Conservation (phyloP, 2,888 invertebrate genomes). For the Drosophila nigricruria region DNA sequence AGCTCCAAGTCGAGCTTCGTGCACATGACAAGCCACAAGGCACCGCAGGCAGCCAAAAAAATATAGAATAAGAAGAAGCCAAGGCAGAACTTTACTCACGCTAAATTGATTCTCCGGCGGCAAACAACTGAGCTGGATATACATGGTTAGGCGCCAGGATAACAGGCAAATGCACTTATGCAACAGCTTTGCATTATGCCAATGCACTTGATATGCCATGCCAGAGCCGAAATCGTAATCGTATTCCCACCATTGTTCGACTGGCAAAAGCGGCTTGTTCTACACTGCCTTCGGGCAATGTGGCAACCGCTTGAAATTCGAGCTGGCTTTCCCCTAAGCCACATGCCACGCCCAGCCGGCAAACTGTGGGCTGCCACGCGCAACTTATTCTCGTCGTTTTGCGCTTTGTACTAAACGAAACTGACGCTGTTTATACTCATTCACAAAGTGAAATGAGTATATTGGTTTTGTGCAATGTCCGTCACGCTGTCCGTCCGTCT, state of each 20-base stretch:
- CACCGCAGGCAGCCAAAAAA: constrained; percentile 4
- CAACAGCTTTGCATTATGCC: constrained; percentile 58
- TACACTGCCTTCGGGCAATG: constrained; percentile 29
- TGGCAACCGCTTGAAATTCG: constrained; percentile 37
- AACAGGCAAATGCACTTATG: constrained; percentile 77
- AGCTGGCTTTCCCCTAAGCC: constrained; percentile 12
- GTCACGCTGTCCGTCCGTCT: too few relatives aligned
- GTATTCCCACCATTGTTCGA: constrained; percentile 13
- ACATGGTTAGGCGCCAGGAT: constrained; percentile 29
- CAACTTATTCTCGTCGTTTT: neutral
- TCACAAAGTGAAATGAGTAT: too few relatives aligned
- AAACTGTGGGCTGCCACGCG: neutral
- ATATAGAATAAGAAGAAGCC: neutral
- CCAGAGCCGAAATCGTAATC: constrained; percentile 12
- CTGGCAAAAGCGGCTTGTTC: constrained; percentile 30
- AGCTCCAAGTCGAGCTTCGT: constrained; percentile 27
- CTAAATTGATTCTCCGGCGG: constrained; percentile 69
- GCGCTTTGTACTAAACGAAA: neutral
- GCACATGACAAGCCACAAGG: constrained; percentile 65
- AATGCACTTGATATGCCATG: constrained; percentile 48
- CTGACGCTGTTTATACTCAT: neutral
- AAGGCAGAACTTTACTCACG: constrained; percentile 57
- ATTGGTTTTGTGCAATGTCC: too few relatives aligned
- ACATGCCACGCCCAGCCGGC: neutral
- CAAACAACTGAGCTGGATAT: constrained; percentile 7